These are phyloP conservation scores for Sialis lutaria DNA, from an alignment of 2,888 invertebrate species.

Conservation along the genomic window DNA sequence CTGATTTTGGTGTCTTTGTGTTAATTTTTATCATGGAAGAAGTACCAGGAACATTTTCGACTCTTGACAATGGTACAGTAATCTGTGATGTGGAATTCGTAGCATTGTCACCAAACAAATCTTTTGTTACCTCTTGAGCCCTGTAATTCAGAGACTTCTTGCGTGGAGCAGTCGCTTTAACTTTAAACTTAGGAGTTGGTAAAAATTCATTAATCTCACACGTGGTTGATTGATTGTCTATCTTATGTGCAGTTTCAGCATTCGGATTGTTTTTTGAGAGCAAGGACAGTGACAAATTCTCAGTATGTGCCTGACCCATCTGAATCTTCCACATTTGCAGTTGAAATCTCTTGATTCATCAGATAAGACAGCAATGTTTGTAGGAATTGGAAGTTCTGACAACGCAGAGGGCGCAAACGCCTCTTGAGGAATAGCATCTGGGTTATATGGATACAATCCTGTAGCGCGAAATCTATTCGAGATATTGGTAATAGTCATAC, in stretches of 20 bases:
- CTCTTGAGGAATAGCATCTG: slow-evolving; percentile 13
- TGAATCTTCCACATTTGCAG: slow-evolving; percentile 6
- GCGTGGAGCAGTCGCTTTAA: slow-evolving; percentile 3
- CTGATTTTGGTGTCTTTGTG: slow-evolving; percentile 5
- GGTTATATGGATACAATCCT: slow-evolving; percentile 15
- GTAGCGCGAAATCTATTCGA: slow-evolving; percentile 14
- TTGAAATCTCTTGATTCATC: slow-evolving; percentile 7
- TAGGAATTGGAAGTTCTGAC: slow-evolving; percentile 1
- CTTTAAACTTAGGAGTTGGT: too few species aligned
- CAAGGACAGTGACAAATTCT: slow-evolving; percentile 4
- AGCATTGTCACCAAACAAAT: slow-evolving; percentile 6
- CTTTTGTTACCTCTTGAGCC: slow-evolving; percentile 7
- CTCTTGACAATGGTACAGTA: too few species aligned
- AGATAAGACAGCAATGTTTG: slow-evolving; percentile 7
- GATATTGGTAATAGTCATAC: slow-evolving; percentile 13
- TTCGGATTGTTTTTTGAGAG: slow-evolving; percentile 5
- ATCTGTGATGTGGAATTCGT: slow-evolving; percentile 6
- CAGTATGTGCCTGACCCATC: slow-evolving; percentile 6
- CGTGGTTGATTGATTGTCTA: too few species aligned
- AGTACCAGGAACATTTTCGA: slow-evolving; percentile 1
- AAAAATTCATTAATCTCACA: too few species aligned
- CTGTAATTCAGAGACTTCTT: slow-evolving; percentile 7
- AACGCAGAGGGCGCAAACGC: slow-evolving; percentile 13
- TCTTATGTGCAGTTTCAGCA: slow-evolving; percentile 4
- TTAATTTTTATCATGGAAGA: slow-evolving; percentile 5